Conservation (phyloP, 2,888 invertebrate genomes). For the Xestia xanthographa region DNA sequence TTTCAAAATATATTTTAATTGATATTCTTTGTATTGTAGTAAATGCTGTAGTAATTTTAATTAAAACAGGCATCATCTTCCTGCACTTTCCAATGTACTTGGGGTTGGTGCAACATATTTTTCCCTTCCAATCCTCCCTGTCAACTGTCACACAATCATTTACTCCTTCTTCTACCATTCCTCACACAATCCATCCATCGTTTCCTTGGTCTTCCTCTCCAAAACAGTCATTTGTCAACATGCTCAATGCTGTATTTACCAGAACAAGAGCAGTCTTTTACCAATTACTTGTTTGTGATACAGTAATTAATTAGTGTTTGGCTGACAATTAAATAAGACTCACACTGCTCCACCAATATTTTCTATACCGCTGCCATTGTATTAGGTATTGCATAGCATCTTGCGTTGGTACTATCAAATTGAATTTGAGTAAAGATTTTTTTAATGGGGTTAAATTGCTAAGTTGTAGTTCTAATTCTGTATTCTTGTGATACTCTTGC, state of each 20-base stretch:
- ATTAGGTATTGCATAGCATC: slow-evolving; percentile 92
- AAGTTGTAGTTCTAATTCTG: slow-evolving; percentile 66
- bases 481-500: slow-evolving; percentile 62
- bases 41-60: not conserved
- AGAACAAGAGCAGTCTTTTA: not conserved
- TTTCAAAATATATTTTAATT: not conserved
- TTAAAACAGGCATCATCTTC: not conserved
- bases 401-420: slow-evolving; percentile 84
- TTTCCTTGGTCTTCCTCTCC: not conserved
- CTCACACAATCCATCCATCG: not conserved
- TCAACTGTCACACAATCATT: not conserved
- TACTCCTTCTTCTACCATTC: not conserved
- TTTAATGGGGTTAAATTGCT: slow-evolving; percentile 62
- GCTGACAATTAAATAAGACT: slow-evolving; percentile 67
- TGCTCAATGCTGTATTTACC: not conserved
- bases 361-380: slow-evolving; percentile 94
- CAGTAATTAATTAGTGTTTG: not conserved
- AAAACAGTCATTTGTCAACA: not conserved
- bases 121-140: not conserved
- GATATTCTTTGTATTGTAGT: not conserved
- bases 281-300: not conserved
- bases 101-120: not conserved
- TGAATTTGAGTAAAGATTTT: slow-evolving; percentile 78
- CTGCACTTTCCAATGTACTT: not conserved
- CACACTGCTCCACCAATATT: slow-evolving; percentile 96